Evolutionary conservation across 2,888 invertebrate species (phyloP).

Genomic region (Cheilosia soror): DNA sequence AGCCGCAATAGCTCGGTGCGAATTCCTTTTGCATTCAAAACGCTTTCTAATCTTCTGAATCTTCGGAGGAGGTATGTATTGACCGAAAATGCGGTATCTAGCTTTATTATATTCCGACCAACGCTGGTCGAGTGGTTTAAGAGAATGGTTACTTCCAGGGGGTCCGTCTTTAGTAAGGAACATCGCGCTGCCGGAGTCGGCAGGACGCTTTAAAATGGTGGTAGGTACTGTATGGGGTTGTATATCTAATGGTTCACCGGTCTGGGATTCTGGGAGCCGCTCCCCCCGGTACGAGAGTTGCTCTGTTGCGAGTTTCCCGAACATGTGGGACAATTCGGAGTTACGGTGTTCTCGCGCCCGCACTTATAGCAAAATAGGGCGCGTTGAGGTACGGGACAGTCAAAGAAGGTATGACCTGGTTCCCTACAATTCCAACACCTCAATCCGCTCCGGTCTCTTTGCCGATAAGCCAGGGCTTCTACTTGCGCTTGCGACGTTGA

Average conservation of each 20-base stretch:
- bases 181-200: background rate
- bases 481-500: background rate
- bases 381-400: background rate
- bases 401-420: background rate
- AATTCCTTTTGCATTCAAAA: constrained; percentile 1
- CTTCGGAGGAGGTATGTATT: background rate
- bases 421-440: background rate
- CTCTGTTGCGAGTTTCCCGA: background rate
- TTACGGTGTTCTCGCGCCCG: background rate
- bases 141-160: no score
- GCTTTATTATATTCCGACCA: background rate
- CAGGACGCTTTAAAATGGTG: background rate
- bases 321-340: background rate
- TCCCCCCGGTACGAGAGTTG: background rate
- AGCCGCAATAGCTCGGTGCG: constrained; percentile 9
- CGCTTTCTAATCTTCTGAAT: background rate
- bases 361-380: background rate
- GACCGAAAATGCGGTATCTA: background rate
- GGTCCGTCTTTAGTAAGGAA: no score
- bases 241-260: background rate
- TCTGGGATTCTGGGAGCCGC: background rate
- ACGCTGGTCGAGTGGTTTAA: background rate
- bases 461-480: background rate
- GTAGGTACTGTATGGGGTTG: background rate
- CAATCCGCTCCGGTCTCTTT: background rate